Evolutionary conservation across 2,888 invertebrate genomes (phyloP), one percentile per base, ranked within the genome.

Genomic region (Apamea anceps): DNA sequence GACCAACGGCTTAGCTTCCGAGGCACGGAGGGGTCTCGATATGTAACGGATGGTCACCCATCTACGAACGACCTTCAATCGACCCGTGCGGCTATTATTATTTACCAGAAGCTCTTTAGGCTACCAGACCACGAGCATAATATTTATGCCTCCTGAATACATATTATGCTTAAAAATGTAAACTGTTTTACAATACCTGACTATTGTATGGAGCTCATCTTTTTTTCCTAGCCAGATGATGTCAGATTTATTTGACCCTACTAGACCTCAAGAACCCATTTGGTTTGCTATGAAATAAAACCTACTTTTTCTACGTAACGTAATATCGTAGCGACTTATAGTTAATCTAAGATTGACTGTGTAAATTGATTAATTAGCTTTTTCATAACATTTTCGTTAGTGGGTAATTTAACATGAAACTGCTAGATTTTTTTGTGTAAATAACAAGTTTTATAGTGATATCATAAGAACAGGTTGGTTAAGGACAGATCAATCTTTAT

Each of bases 351-450:
- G 32, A 65, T 45, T 65, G 18, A 63, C 72, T 48, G 54, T 72
- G 63, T 10, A 12, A 45, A 48, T 65, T 63, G 42, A 32, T 48
- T 54, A 25, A 45, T 65, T 72, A n/a, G 5, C 54, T 65, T 28
- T 54, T 81, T 79, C 65, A 79, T 57, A 81, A 79, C 54, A 71
- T 80, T 79, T 79, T 80, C n/a, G 37, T 63, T n/a, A 3, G 21
- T 28, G 45, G 45, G 5, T 77, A 77, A 66, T 45, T 45, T 28
- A 72, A 37, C 63, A 28, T 81, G 25, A 68, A 57, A 75, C 68
- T 79, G 1, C n/a, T 32, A 42, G 77, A 28, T 15, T 76, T 28
- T 54, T 51, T 63, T 32, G 18, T 57, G 2, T n/a, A 15, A 72
- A 6, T 25, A 15, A 8, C n/a, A 5, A 13, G 6, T 21, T 28